Percentiles rank a stretch among this genome's conserved stretches.
These are phyloP conservation scores for Sparus aurata DNA, from an alignment of 2,797 vertebrate species.

Conservation along the genomic window DNA sequence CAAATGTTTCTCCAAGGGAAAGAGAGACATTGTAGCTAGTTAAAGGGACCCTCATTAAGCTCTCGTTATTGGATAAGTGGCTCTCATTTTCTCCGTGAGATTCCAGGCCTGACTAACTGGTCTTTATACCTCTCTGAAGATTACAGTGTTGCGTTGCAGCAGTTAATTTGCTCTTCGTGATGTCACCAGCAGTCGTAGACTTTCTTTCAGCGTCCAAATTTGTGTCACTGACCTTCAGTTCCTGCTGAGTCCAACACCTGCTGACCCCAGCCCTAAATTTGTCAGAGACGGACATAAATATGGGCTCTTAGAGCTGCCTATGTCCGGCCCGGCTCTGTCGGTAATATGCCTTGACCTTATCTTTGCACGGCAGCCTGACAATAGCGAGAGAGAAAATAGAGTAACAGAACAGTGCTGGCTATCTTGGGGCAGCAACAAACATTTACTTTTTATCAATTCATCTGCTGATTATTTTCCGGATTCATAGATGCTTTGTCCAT, in stretches of 20 bases:
- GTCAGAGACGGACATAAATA: constrained; percentile 73
- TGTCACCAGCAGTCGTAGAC: constrained; percentile 69
- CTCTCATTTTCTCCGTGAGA: constrained; percentile 87
- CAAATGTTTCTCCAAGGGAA: constrained; percentile 87
- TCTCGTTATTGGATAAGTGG: constrained; percentile 89
- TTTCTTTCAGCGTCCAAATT: constrained; percentile 78
- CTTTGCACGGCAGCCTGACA: constrained; percentile 62
- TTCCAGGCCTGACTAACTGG: constrained; percentile 83
- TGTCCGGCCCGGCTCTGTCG: constrained; percentile 69
- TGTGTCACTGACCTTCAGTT: constrained; percentile 84
- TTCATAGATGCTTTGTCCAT: not conserved
- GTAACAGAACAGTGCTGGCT: not conserved
- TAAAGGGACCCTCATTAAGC: constrained; percentile 88
- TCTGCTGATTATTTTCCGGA: not conserved
- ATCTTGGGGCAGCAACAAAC: not conserved
- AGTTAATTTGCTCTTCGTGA: constrained; percentile 81
- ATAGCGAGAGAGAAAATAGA: constrained; percentile 35
- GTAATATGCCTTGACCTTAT: constrained; percentile 91
- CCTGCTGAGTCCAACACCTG: constrained; percentile 82
- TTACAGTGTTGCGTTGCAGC: constrained; percentile 72
- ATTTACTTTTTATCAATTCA: not conserved
- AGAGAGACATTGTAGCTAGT: constrained; percentile 83
- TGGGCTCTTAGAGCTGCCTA: constrained; percentile 44
- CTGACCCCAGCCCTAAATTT: constrained; percentile 82
- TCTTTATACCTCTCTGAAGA: constrained; percentile 85